Base-by-base conservation (phyloP, 30 jellyfish, hydroid and myxozoan species). In the Pelagia noctiluca region DNA sequence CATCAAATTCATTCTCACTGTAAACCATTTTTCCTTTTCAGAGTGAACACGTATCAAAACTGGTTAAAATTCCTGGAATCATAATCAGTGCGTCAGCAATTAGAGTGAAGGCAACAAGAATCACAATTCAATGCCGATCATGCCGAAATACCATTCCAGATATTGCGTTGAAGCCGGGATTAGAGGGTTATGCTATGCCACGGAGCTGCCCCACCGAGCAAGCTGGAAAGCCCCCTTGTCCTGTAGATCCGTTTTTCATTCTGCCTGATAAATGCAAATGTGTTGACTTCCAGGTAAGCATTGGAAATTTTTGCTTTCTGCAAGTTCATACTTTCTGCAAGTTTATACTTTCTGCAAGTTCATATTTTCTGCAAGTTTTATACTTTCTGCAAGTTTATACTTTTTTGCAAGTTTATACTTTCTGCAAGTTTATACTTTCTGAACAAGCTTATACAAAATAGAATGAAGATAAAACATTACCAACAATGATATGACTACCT, bases 241-340 rank as follows among this genome's bases (percentile, higher is more conserved):
- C 99, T 2, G 83, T 96, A 22, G 99, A 96, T 67, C 99, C 99
- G 25, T 96, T 89, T 71, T 96, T 90, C 60, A 91, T 96, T 26
- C 71, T 96, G 28, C 99, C 99, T 2, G 99, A 96, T 84, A 96
- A 96, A 66, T 96, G 99, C 90, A 86, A 76, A 62, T 96, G 99
- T 84, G 99, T 96, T 2, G 99, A 96, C 74, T 96, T 78, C 83
- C 99, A 96, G 97, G 98, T 95, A 50, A 12, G 92, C 24, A 1
- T 4, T 50, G 31, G 5, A 1, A 37, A 8, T 7, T 77, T 61
- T 30, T 69, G 71, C 34, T 4, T n/a, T n/a, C n/a, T n/a, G n/a
- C n/a, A n/a, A n/a, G n/a, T n/a, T n/a, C n/a, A n/a, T n/a, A n/a
- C n/a, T n/a, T n/a, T n/a, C n/a, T n/a, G n/a, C n/a, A n/a, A n/a